A percentile compares a stretch with the other conserved stretches of the same genome.
These are phyloP conservation scores for Pteropus rufus DNA, from an alignment of 2,797 vertebrate genomes.

Conservation along the genomic window DNA sequence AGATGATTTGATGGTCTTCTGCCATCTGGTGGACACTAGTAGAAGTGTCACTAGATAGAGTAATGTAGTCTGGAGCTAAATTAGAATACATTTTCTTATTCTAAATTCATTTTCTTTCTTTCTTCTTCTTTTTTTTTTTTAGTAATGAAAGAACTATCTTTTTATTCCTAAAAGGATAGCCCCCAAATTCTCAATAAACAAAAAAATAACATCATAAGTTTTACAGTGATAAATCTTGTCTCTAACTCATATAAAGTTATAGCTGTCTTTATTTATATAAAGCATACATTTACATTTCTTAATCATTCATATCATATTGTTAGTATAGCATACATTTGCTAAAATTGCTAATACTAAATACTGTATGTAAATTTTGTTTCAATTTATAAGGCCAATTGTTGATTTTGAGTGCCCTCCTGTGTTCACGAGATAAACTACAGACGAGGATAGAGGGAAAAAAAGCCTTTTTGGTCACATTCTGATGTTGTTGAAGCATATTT, in stretches of 20 bases:
- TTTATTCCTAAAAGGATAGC: background rate
- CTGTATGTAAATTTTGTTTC: background rate
- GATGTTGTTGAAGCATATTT: fast-evolving
- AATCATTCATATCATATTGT: background rate
- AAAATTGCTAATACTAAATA: background rate
- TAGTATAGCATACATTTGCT: background rate
- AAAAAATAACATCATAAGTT: background rate
- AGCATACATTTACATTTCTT: background rate
- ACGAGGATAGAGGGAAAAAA: background rate
- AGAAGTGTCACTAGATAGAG: background rate
- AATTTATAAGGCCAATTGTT: background rate
- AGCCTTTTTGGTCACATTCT: background rate
- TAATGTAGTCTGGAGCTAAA: background rate
- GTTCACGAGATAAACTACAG: slow-evolving; percentile 65
- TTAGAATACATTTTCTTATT: slow-evolving; percentile 5
- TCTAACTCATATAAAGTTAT: background rate
- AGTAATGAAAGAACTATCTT: background rate
- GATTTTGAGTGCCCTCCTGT: slow-evolving; percentile 71
- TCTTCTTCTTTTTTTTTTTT: background rate
- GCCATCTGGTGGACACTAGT: slow-evolving; percentile 62
- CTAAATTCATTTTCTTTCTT: background rate
- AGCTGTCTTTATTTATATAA: background rate
- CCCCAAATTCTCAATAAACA: background rate
- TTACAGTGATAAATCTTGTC: background rate
- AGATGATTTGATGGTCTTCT: background rate